Evolutionary conservation across 2,797 vertebrate genomes (phyloP), one percentile per base, ranked within the genome.

Genomic region (Microhierax caerulescens): DNA sequence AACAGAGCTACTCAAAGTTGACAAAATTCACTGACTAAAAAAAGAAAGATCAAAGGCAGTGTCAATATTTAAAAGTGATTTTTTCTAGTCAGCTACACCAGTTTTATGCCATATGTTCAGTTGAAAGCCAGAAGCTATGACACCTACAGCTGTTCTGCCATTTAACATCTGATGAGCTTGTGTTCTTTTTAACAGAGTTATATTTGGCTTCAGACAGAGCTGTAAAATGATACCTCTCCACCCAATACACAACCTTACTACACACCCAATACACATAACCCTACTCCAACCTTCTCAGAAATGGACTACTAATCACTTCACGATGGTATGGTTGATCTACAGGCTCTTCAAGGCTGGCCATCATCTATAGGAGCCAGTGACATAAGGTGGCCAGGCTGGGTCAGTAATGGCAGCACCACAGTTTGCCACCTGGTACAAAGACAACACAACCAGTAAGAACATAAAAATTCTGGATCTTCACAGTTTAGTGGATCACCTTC

Each of bases 101-200:
- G 57, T 86, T 83, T 79, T 59, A 78, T 16, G 34, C 85, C 59
- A 69, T 63, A 74, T 63, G 83, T 80, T 88, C 90, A 91, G 69
- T 3, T 74, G 91, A 94, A 96, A 94, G 75, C 57, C 72, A 78
- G 57, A 75, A 95, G 77, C 88, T 96, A n/a, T 45, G 83, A 93
- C 92, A 96, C 91, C 91, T 95, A 95, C 76, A 96, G 96, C 96
- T 97, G 95, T 89, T 96, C 92, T 85, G 77, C 80, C 51, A 85
- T 69, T 96, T 86, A 92, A 85, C 85, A 85, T 95, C 94, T 85
- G 88, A 95, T 45, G 57, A 95, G 78, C 78, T 65, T 84, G 79
- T 91, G 73, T 88, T 94, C 87, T 82, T 82, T 86, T 47, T 74
- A 92, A 78, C 61, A 57, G 41, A 88, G 90, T 94, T 96, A 91